These are phyloP conservation scores for Athene cunicularia DNA, from an alignment of 2,113 vertebrate species.

Conservation along the genomic window DNA sequence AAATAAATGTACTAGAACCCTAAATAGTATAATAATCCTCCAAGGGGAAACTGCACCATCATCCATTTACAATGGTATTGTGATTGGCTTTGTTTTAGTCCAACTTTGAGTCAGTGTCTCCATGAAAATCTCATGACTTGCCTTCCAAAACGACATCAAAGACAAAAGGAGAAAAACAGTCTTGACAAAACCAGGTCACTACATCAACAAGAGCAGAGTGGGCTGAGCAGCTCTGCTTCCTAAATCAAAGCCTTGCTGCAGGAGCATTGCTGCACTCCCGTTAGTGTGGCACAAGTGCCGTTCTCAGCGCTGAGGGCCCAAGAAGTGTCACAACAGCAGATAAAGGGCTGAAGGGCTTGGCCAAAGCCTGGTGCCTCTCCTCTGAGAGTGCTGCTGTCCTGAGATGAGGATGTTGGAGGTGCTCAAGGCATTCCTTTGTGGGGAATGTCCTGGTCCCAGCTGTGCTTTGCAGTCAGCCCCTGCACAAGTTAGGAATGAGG, in stretches of 20 bases:
- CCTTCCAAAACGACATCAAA: constrained; percentile 63
- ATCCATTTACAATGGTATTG: neutral
- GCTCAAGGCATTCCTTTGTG: neutral
- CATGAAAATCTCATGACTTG: constrained; percentile 51
- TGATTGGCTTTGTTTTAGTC: constrained; percentile 54
- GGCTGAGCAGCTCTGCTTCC: constrained; percentile 27
- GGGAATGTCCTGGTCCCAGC: neutral
- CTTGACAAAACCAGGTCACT: constrained; percentile 63
- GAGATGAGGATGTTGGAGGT: neutral
- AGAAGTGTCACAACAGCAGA: neutral
- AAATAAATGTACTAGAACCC: constrained; percentile 30
- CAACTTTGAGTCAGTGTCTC: constrained; percentile 18
- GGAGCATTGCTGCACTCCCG: neutral
- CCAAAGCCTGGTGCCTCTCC: neutral
- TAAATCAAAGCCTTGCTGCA: constrained; percentile 3
- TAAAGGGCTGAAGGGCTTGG: neutral
- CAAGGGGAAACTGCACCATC: neutral
- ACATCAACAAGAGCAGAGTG: constrained; percentile 34
- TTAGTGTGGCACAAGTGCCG: neutral
- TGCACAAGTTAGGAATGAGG: neutral
- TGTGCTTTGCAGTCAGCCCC: neutral
- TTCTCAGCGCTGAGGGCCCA: neutral
- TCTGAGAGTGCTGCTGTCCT: neutral
- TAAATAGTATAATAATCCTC: constrained; percentile 34
- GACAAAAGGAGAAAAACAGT: constrained; percentile 39